phyloP scores from a whole-genome alignment of 2,888 invertebrate species.

The Cephus runcator region DNA sequence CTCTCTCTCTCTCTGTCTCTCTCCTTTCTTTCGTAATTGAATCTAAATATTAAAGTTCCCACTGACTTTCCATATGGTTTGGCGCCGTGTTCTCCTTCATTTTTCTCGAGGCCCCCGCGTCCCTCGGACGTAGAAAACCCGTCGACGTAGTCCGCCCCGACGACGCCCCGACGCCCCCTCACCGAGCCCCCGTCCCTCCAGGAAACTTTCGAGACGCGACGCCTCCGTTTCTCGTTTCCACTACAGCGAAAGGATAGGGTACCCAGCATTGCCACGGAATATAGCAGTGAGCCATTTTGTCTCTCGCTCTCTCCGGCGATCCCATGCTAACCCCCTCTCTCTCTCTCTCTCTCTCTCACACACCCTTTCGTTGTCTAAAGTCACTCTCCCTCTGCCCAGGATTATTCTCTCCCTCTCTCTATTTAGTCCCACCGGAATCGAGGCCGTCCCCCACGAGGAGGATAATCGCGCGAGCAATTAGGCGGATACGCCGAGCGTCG shows the following conservation, averaged over 20 bases:
- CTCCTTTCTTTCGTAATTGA: constrained; percentile 55
- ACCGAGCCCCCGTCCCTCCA: constrained; percentile 20
- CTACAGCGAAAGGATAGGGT: too few species aligned
- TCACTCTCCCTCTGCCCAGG: neutral
- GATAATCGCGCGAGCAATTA: neutral
- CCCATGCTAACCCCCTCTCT: neutral
- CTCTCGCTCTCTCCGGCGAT: neutral
- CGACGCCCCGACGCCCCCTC: constrained; percentile 21
- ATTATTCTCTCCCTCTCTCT: constrained; percentile 8
- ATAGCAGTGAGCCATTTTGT: constrained; percentile 44
- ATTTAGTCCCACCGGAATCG: neutral
- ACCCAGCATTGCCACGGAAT: constrained; percentile 34
- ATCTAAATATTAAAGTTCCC: constrained; percentile 59
- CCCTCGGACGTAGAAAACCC: neutral
- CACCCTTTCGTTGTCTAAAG: constrained; percentile 1
- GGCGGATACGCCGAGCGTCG: neutral
- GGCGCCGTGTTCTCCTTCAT: constrained; percentile 47
- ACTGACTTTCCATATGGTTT: constrained; percentile 26
- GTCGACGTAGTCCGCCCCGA: constrained; percentile 10
- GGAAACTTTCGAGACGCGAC: constrained; percentile 59
- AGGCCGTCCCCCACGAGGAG: too few species aligned
- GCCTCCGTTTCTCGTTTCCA: constrained; percentile 32
- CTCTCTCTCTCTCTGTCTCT: constrained; percentile 24
- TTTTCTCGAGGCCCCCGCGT: constrained; percentile 23
- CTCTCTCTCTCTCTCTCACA: neutral